These are phyloP conservation scores for Spinibarbus caldwelli DNA, from an alignment of 2,797 vertebrate genomes.

Conservation along the genomic window DNA sequence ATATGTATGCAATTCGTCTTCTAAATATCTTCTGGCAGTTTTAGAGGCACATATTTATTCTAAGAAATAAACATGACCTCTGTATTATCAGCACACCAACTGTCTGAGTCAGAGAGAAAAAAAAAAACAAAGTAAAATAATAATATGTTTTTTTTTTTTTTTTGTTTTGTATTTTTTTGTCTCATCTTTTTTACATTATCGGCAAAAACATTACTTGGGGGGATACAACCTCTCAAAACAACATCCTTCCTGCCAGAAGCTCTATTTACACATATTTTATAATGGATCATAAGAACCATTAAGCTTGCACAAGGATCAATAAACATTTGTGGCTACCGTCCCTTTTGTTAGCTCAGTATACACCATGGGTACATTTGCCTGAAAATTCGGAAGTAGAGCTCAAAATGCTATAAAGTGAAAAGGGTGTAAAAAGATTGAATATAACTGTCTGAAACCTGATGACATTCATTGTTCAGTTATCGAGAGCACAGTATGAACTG, in stretches of 20 bases:
- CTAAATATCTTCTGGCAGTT: neutral
- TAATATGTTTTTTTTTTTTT: neutral
- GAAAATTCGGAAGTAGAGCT: neutral
- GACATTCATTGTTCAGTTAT: conserved; percentile 4
- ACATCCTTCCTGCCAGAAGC: neutral
- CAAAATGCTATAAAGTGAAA: conserved; percentile 14
- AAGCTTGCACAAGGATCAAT: conserved; percentile 32
- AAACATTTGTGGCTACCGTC: conserved; percentile 19
- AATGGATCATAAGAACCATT: conserved; percentile 28
- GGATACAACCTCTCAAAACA: conserved; percentile 16
- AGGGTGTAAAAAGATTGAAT: conserved; percentile 5
- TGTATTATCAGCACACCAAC: neutral
- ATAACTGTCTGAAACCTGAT: neutral
- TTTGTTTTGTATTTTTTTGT: neutral
- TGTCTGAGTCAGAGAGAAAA: neutral
- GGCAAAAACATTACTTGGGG: too few species aligned
- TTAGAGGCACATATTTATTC: neutral
- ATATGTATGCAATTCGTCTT: neutral
- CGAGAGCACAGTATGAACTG: neutral
- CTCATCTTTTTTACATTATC: too few species aligned
- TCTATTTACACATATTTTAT: conserved; percentile 32
- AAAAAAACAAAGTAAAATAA: neutral
- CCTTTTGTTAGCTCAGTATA: conserved; percentile 29
- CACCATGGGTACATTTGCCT: neutral
- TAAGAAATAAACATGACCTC: neutral